Base-by-base conservation (phyloP, 2,113 vertebrate species). In the Tychaedon coryphoeus region DNA sequence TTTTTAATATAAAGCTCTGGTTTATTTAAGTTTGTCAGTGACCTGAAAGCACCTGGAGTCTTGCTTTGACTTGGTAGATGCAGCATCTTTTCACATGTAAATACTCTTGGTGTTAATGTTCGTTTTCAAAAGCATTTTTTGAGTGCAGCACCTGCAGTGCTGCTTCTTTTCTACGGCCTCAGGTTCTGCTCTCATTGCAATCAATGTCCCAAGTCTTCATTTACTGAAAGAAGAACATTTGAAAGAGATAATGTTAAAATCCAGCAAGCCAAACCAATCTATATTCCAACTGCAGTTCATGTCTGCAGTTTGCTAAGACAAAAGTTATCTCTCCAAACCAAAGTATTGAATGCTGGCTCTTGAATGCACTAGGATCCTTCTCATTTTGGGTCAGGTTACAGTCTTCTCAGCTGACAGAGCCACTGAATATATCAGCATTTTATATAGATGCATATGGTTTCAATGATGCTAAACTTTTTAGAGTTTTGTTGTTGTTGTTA, bases 381-480 rank as follows among this genome's bases (percentile, higher is more conserved):
- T 95, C 42, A 48, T 94, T 85, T 91, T 3, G 67, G 71, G 92
- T 97, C 88, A 90, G 76, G 87, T 96, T 97, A 88, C 92, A 93
- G 42, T 33, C 72, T 77, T 96, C 90, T 93, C 95, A 96, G 92
- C 82, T 97, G 96, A 96, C 94, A 93, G 25, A 95, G 61, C 91
- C 96, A 89, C 90, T 96, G 93, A 96, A 94, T 86, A 64, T 50
- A 95, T 81, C 95, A 84, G 56, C 75, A 95, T 90, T 97, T 97
- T 92, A 91, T 79, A 93, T 40, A 62, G 80, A 96, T 93, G 72
- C 96, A 97, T 94, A 97, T 98, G 96, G 94, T 98, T 98, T 97
- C 95, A 97, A 97, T 98, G 96, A 97, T 90, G 83, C 11, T 95
- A 86, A 96, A 88, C 65, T 92, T 97, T 92, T 97, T 96, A 95